phyloP scores from a whole-genome alignment of 2,113 vertebrate genomes.

The Phoenicopterus ruber region DNA sequence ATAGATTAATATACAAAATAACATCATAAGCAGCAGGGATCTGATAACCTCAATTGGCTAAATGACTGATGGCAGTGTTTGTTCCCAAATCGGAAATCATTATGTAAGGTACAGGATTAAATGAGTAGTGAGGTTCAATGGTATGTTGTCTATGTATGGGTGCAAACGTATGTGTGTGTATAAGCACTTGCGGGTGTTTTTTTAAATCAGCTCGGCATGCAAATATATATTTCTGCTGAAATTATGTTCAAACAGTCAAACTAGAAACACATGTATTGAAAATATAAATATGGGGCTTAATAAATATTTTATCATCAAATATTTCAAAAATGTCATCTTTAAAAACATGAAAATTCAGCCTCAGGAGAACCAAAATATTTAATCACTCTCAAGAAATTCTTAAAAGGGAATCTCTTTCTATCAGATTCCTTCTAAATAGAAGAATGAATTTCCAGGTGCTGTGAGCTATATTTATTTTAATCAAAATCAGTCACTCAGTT shows the following conservation, averaged over 20 bases:
- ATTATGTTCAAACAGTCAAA: slow-evolving; percentile 72
- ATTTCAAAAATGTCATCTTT: slow-evolving; percentile 79
- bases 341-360: slow-evolving; percentile 77
- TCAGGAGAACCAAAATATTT: slow-evolving; percentile 77
- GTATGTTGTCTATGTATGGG: not conserved
- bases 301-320: slow-evolving; percentile 82
- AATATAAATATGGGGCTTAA: slow-evolving; percentile 73
- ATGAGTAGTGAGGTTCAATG: not conserved
- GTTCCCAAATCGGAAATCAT: not conserved
- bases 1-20: slow-evolving; percentile 11
- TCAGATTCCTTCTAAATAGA: slow-evolving; percentile 66
- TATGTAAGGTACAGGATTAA: not conserved
- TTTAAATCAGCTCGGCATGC: slow-evolving; percentile 69
- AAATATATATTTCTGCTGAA: slow-evolving; percentile 77
- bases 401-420: slow-evolving; percentile 70
- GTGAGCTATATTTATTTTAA: slow-evolving; percentile 81
- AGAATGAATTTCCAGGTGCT: slow-evolving; percentile 77
- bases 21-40: not conserved
- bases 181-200: slow-evolving; percentile 16
- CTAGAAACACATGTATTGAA: slow-evolving; percentile 77
- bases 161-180: not conserved
- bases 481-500: slow-evolving; percentile 77
- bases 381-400: slow-evolving; percentile 77
- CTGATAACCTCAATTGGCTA: slow-evolving; percentile 23
- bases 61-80: not conserved